These are phyloP conservation scores for Polyommatus iphigenia DNA, from an alignment of 2,888 invertebrate species.

Conservation along the genomic window DNA sequence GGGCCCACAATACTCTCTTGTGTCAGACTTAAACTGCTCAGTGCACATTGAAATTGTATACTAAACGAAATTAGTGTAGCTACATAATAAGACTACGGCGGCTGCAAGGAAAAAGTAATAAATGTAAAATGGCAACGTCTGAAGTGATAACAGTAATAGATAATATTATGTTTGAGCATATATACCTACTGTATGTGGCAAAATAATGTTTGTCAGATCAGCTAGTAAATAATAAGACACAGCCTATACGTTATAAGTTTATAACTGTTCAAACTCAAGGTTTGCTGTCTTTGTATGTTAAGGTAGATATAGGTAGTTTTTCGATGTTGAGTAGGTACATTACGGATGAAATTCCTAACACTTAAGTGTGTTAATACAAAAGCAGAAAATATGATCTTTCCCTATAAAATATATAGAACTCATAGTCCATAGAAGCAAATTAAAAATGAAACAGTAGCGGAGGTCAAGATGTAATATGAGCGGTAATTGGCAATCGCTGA, in stretches of 20 bases:
- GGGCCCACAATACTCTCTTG: slow-evolving; percentile 31
- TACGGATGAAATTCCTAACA: too few relatives aligned
- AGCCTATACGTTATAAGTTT: too few relatives aligned
- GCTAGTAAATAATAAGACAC: too few relatives aligned
- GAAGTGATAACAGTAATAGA: too few relatives aligned
- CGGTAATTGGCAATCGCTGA: slow-evolving; percentile 72
- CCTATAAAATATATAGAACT: not conserved
- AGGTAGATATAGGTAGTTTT: too few relatives aligned
- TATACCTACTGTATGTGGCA: too few relatives aligned
- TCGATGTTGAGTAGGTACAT: too few relatives aligned
- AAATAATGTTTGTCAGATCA: too few relatives aligned
- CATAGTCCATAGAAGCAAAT: slow-evolving; percentile 22
- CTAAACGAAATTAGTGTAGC: not conserved
- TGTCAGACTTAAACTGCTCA: slow-evolving; percentile 8
- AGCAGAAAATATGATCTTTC: not conserved
- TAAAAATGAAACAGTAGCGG: slow-evolving; percentile 34
- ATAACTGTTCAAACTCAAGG: too few relatives aligned
- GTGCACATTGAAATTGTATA: not conserved
- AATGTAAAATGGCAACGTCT: too few relatives aligned
- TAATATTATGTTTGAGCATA: too few relatives aligned
- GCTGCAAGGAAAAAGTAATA: not conserved
- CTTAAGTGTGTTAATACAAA: not conserved
- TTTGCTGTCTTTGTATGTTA: too few relatives aligned
- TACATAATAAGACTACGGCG: not conserved
- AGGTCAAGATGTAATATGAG: slow-evolving; percentile 63